Conservation (phyloP, 2,797 vertebrate genomes). For the Micropoecilia bifurca region DNA sequence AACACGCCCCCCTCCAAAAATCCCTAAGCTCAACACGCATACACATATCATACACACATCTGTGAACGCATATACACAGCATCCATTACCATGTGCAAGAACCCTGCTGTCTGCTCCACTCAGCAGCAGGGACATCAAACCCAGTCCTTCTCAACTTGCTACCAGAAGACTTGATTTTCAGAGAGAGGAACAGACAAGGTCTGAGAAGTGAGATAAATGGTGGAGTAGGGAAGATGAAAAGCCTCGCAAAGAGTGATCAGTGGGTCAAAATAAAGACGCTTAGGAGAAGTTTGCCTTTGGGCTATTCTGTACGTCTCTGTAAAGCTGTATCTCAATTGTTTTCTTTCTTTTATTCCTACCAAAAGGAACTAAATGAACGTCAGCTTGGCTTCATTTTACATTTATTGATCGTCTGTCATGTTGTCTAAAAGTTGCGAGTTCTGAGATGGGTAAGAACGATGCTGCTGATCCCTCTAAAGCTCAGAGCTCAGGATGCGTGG, state of each 20-base stretch:
- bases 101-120: conserved; percentile 67
- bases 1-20: conserved; percentile 19
- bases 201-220: conserved; percentile 75
- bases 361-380: conserved; percentile 45
- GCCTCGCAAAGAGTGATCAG: conserved; percentile 49
- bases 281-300: conserved; percentile 49
- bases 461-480: conserved; percentile 59
- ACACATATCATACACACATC: conserved; percentile 26
- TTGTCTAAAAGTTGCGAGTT: conserved; percentile 56
- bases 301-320: conserved; percentile 48
- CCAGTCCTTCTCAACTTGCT: conserved; percentile 42
- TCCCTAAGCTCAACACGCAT: conserved; percentile 22
- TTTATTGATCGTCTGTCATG: conserved; percentile 64
- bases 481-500: conserved; percentile 29
- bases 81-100: conserved; percentile 57
- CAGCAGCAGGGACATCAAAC: conserved; percentile 64
- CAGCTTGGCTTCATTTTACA: conserved; percentile 54
- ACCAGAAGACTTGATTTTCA: conserved; percentile 64
- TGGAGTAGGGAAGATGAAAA: conserved; percentile 63
- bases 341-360: conserved; percentile 25
- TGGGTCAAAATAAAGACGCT: conserved; percentile 61
- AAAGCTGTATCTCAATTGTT: conserved; percentile 39
- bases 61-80: conserved; percentile 32
- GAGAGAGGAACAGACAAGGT: conserved; percentile 64
- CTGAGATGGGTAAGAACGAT: conserved; percentile 52